phyloP scores from a whole-genome alignment of 2,888 invertebrate genomes.

The Zootermopsis nevadensis region DNA sequence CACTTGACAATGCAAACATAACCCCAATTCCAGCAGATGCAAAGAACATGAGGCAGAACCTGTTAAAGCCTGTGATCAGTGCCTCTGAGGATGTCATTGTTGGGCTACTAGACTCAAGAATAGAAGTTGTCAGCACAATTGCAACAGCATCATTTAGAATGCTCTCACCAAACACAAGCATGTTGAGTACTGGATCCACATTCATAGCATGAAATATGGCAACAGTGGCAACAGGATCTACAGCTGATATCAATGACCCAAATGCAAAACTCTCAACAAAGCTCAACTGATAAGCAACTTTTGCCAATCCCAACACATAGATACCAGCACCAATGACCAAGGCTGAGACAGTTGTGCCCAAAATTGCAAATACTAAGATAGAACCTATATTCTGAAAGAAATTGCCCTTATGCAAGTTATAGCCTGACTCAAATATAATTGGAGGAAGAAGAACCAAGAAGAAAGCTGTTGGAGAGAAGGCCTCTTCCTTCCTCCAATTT shows the following conservation, averaged over 20 bases:
- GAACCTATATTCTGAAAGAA: slow-evolving; percentile 99
- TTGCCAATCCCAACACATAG: slow-evolving; percentile 91
- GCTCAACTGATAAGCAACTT: slow-evolving; percentile 90
- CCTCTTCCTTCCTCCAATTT: slow-evolving; percentile 97
- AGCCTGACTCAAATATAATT: slow-evolving; percentile 99
- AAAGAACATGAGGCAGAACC: slow-evolving; percentile 97
- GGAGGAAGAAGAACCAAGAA: slow-evolving; percentile 96
- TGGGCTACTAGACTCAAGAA: slow-evolving; percentile 77
- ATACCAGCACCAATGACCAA: slow-evolving; percentile 96
- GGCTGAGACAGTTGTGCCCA: slow-evolving; percentile 97
- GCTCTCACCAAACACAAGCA: slow-evolving; percentile 97
- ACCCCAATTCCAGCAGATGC: slow-evolving; percentile 98
- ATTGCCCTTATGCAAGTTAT: slow-evolving; percentile 97
- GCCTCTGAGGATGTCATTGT: slow-evolving; percentile 80
- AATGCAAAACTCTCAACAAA: slow-evolving; percentile 99
- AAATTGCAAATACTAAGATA: slow-evolving; percentile 96
- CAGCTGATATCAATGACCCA: slow-evolving; percentile 97
- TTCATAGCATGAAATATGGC: slow-evolving; percentile 98
- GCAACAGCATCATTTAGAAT: slow-evolving; percentile 98
- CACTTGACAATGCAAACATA: slow-evolving; percentile 92
- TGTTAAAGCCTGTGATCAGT: slow-evolving; percentile 86
- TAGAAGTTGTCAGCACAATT: slow-evolving; percentile 95
- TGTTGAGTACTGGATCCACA: slow-evolving; percentile 97
- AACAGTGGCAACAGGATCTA: slow-evolving; percentile 98
- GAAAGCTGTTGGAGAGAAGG: slow-evolving; percentile 98